phyloP scores from a whole-genome alignment of 2,888 invertebrate genomes.

The Caprella mutica region DNA sequence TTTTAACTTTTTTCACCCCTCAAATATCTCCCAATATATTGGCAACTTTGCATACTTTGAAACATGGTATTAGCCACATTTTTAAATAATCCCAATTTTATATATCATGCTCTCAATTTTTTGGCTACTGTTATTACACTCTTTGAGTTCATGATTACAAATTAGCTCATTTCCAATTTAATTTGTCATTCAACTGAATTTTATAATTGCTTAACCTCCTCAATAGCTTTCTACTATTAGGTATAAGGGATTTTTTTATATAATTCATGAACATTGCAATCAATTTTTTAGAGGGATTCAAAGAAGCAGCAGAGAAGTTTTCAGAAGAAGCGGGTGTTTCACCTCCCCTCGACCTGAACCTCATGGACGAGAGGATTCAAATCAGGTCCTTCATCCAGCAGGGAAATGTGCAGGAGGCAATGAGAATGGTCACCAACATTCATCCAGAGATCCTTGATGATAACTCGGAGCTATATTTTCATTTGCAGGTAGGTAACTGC shows the following conservation, averaged over 20 bases:
- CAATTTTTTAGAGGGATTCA: slow-evolving; percentile 59
- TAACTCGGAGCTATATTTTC: slow-evolving; percentile 89
- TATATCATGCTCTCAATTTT: too few relatives aligned
- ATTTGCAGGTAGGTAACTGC: slow-evolving; percentile 58
- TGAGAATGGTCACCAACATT: slow-evolving; percentile 79
- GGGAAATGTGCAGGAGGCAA: slow-evolving; percentile 85
- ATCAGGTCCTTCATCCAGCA: slow-evolving; percentile 88
- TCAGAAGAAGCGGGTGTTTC: slow-evolving; percentile 82
- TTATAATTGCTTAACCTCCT: background rate
- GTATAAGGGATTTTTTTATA: background rate
- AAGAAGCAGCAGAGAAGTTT: slow-evolving; percentile 90
- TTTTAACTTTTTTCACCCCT: too few relatives aligned
- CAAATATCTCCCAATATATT: too few relatives aligned
- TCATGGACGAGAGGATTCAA: slow-evolving; percentile 67
- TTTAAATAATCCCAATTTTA: too few relatives aligned
- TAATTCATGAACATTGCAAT: background rate
- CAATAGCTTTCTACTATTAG: background rate
- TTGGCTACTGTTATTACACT: too few relatives aligned
- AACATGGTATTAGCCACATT: too few relatives aligned
- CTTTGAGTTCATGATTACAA: too few relatives aligned
- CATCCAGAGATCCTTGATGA: slow-evolving; percentile 91
- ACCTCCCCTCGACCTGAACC: slow-evolving; percentile 64
- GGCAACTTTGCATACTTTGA: too few relatives aligned
- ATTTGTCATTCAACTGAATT: too few relatives aligned
- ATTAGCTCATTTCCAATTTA: too few relatives aligned